Conservation (phyloP, 30 jellyfish, hydroid and myxozoan species). For the Aurelia coerulea region DNA sequence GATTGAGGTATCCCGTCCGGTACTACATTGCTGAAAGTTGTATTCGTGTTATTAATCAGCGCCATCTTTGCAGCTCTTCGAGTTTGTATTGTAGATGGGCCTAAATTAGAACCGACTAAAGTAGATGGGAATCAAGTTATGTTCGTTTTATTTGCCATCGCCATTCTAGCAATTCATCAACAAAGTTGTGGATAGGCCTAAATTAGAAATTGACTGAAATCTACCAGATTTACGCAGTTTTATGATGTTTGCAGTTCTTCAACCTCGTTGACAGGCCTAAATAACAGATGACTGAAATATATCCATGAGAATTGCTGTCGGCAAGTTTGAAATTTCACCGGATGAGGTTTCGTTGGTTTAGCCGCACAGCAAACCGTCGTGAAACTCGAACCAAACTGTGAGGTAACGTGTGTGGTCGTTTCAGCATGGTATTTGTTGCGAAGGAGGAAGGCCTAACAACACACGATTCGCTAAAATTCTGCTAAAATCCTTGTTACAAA, state of each 20-base stretch:
- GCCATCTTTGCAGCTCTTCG: neutral
- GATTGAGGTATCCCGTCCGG: conserved; percentile 9
- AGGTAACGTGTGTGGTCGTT: conserved; percentile 7
- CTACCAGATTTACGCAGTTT: neutral
- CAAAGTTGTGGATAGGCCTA: neutral
- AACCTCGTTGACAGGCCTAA: no score
- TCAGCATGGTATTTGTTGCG: no score
- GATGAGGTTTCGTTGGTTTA: conserved; percentile 4
- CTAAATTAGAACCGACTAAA: neutral
- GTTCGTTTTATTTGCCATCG: neutral
- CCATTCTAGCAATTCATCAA: neutral
- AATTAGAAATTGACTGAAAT: neutral
- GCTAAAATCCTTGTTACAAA: no score
- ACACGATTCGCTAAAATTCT: no score
- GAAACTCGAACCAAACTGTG: conserved; percentile 3
- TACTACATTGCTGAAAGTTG: neutral
- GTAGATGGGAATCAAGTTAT: neutral
- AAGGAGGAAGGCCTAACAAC: no score
- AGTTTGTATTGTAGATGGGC: no score
- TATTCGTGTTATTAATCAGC: neutral
- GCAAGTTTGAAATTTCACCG: conserved; percentile 1
- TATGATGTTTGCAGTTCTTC: neutral
- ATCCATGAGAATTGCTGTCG: neutral
- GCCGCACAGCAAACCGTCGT: neutral
- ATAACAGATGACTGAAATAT: neutral